A percentile compares a stretch with the other conserved stretches of the same genome.
Conservation (phyloP, 1,140 invertebrate species). For the Cardiocondyla obscurior region DNA sequence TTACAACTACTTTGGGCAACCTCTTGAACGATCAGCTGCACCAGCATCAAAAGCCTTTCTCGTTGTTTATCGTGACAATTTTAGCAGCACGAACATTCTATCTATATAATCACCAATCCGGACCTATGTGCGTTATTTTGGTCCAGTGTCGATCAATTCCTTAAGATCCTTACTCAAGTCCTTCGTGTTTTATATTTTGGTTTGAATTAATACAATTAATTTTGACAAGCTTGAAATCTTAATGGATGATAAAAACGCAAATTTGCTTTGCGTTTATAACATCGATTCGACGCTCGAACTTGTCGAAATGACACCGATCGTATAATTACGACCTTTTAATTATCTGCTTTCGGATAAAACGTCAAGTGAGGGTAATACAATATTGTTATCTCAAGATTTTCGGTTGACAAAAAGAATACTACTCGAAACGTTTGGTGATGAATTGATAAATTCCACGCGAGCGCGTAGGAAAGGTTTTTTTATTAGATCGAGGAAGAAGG, state of each 20-base stretch:
- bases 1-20: slow-evolving; percentile 13
- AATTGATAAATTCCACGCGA: not conserved
- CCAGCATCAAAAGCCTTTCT: slow-evolving; percentile 63
- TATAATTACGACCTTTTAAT: not conserved
- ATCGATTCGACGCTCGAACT: not conserved
- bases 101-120: slow-evolving; percentile 6
- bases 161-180: slow-evolving; percentile 1
- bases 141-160: not conserved
- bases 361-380: not conserved
- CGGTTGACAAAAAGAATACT: not conserved
- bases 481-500: slow-evolving; percentile 24
- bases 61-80: slow-evolving; percentile 52
- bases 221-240: not conserved
- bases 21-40: slow-evolving; percentile 56
- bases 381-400: slow-evolving; percentile 2
- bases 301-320: not conserved
- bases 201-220: not conserved
- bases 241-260: not conserved
- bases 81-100: slow-evolving; percentile 54
- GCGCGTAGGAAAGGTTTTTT: slow-evolving; percentile 12
- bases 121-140: not conserved
- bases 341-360: slow-evolving; percentile 21
- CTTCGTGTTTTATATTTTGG: not conserved
- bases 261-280: not conserved
- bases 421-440: slow-evolving; percentile 2